These are phyloP conservation scores for Antheraea mylitta DNA, from an alignment of 1,140 invertebrate species.

Conservation along the genomic window DNA sequence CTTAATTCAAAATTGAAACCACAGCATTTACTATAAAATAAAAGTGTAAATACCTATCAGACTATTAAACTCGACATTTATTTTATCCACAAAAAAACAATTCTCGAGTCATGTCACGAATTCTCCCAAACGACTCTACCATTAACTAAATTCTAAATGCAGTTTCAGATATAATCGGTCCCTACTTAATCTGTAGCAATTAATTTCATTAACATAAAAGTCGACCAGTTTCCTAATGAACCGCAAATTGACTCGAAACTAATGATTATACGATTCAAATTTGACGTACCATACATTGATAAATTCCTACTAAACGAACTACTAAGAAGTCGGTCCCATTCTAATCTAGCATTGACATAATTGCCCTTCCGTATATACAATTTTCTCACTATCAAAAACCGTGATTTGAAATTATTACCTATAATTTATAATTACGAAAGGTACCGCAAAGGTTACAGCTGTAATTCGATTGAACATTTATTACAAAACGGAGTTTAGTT, in stretches of 20 bases:
- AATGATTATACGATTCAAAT: background rate
- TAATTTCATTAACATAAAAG: background rate
- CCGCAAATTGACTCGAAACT: background rate
- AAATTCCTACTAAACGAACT: background rate
- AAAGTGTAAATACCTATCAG: too few species aligned
- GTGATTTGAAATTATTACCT: background rate
- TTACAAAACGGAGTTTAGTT: conserved; percentile 4
- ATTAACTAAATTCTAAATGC: background rate
- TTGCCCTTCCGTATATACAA: background rate
- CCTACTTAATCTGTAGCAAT: background rate
- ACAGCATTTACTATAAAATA: too few species aligned
- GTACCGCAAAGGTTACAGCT: background rate
- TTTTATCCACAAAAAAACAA: background rate
- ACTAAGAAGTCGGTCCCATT: background rate
- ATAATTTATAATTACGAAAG: conserved; percentile 4
- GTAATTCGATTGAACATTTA: background rate
- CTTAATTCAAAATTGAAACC: too few species aligned
- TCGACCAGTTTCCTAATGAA: background rate
- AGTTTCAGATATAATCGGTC: background rate
- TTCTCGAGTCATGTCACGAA: background rate
- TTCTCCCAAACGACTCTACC: too few species aligned
- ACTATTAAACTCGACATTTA: too few species aligned
- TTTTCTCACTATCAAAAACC: background rate
- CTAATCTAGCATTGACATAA: background rate
- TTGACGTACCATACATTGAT: background rate